phyloP scores from a whole-genome alignment of 2,888 invertebrate species.

The Chloroclystis v-ata region DNA sequence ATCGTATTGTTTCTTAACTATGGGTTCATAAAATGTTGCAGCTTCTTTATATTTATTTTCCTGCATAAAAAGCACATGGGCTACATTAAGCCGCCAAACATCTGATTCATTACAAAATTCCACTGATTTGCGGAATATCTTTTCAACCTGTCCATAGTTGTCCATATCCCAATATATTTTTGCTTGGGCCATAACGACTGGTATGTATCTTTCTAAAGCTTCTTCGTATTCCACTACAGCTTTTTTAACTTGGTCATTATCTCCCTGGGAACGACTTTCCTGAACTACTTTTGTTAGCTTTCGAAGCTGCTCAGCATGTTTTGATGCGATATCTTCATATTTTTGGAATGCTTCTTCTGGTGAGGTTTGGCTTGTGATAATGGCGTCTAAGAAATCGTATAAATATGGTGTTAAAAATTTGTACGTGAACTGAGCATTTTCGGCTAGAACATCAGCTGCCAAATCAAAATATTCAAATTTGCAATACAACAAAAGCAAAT shows the following conservation, averaged over 20 bases:
- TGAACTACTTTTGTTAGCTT: conserved; percentile 96
- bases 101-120: conserved; percentile 99
- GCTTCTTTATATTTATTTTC: conserved; percentile 99
- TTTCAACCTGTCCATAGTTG: conserved; percentile 97
- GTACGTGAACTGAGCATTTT: conserved; percentile 97
- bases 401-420: conserved; percentile 96
- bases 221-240: conserved; percentile 95
- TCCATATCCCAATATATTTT: conserved; percentile 99
- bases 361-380: conserved; percentile 98
- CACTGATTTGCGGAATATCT: conserved; percentile 96
- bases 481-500: conserved; percentile 95
- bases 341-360: conserved; percentile 97
- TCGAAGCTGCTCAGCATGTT: conserved; percentile 91
- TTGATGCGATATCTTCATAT: conserved; percentile 94
- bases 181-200: conserved; percentile 99
- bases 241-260: conserved; percentile 92
- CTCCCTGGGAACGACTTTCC: conserved; percentile 91
- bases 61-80: conserved; percentile 99
- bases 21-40: conserved; percentile 97
- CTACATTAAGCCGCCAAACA: conserved; percentile 97
- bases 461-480: conserved; percentile 98
- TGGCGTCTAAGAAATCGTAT: conserved; percentile 96
- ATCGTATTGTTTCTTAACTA: conserved; percentile 96
- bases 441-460: conserved; percentile 98
- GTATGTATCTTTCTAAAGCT: conserved; percentile 93